Evolutionary conservation across 2,797 vertebrate species (phyloP), one percentile per base, ranked within the genome.

Genomic region (Muscicapa comitata): DNA sequence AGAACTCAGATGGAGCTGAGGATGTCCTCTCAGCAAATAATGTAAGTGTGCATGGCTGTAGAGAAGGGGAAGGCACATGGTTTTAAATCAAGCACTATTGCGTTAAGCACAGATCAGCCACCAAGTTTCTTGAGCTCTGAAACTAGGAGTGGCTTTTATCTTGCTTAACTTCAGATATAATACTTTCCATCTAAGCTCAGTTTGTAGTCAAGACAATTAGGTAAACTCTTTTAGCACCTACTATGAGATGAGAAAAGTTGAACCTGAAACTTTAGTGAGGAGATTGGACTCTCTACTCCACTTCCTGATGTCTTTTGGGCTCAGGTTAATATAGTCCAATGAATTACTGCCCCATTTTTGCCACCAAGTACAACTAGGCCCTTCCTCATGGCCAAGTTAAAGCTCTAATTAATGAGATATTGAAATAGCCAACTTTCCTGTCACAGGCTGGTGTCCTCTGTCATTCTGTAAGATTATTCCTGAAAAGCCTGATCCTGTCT

Each of bases 41-140:
- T 28, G 2, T 25, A 26, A 29, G 5, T 57, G 19, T 20, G 4
- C 7, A 25, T 0, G 3, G 13, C 40, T 75, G 17, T 48, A 25
- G 33, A 57, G 57, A 78, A 71, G 11, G 42, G 21, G 25, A 74
- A 57, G 18, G 28, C 7, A 53, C 11, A 7, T 13, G 13, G 29
- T 7, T 26, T 68, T 78, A 29, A 77, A 48, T 37, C 43, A 75
- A 68, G 26, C 20, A 24, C 7, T 48, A 0, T 42, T 61, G 40
- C 76, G 19, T 45, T 76, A 61, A 38, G 11, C 33, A 38, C 2
- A 35, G 51, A 67, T 40, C 42, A 55, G 14, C 24, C 13, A 10
- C n/a, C 40, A 51, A 47, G 15, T 18, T 63, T 14, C 40, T 37
- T 51, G 33, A 54, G 31, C 18, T 74, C 66, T 67, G 61, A 55